phyloP scores from a whole-genome alignment of 2,797 vertebrate genomes.

The Eulemur rubriventer region DNA sequence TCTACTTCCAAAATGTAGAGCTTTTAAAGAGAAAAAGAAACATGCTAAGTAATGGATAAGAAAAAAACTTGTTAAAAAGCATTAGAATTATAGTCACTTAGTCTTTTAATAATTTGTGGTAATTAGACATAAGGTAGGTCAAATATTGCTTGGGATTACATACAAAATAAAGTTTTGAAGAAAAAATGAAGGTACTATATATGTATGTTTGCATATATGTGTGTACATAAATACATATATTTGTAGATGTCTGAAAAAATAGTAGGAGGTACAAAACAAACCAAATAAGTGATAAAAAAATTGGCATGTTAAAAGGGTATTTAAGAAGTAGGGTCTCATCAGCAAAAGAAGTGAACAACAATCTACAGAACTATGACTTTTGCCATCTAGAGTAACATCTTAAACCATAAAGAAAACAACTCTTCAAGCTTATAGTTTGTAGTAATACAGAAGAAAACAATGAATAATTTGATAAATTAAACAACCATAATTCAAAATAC shows the following conservation, averaged over 20 bases:
- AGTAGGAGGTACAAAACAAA: not conserved
- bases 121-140: not conserved
- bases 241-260: not conserved
- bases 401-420: not conserved
- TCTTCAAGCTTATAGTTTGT: not conserved
- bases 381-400: not conserved
- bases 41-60: not conserved
- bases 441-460: not conserved
- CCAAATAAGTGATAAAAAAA: not conserved
- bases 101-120: not conserved
- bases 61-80: not conserved
- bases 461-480: slow-evolving; percentile 6
- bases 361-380: not conserved
- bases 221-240: not conserved
- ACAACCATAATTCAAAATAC: not conserved
- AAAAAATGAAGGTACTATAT: not conserved
- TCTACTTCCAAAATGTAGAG: not conserved
- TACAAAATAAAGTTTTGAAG: not conserved
- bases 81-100: not conserved
- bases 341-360: not conserved
- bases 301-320: not conserved
- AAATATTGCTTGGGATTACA: not conserved
- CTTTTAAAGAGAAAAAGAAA: not conserved
- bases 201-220: not conserved
- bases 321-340: not conserved